A percentile compares a stretch with the other conserved stretches of the same genome.
Evolutionary conservation across 2,113 vertebrate species (phyloP).

Genomic region (Porphyrio hochstetteri): DNA sequence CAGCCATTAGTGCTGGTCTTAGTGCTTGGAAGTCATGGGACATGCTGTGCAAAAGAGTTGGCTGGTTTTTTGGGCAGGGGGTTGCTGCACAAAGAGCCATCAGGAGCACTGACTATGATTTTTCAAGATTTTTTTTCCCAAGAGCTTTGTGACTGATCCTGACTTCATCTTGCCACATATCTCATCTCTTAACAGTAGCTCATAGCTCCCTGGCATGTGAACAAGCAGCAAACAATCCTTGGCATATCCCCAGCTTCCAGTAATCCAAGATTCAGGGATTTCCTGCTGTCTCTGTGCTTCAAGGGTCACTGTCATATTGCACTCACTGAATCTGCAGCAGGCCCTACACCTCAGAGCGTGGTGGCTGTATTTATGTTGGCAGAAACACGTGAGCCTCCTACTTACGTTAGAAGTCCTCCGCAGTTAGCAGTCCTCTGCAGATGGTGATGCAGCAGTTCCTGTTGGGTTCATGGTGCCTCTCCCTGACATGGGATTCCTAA

Average conservation of each 20-base stretch:
- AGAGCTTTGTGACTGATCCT: not conserved
- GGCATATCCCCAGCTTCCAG: not conserved
- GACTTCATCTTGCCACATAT: not conserved
- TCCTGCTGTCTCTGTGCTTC: not conserved
- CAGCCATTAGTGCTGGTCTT: not conserved
- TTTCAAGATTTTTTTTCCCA: not conserved
- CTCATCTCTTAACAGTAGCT: not conserved
- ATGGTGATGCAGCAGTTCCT: not conserved
- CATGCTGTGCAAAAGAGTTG: not conserved
- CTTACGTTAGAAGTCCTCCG: not conserved
- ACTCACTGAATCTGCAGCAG: not conserved
- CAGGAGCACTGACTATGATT: not conserved
- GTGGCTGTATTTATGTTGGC: not conserved
- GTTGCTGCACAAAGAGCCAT: not conserved
- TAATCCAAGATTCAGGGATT: not conserved
- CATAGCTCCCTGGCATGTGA: not conserved
- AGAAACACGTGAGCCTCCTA: not conserved
- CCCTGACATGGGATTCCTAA: not conserved
- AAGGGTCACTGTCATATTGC: not conserved
- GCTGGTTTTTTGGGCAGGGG: no score
- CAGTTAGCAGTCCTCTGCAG: not conserved
- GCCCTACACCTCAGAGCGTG: not conserved
- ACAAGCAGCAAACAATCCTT: not conserved
- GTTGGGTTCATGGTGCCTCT: not conserved
- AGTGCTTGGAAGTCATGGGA: not conserved